Base-by-base conservation (phyloP, 2,888 invertebrate species). In the Alviniconcha strummeri region DNA sequence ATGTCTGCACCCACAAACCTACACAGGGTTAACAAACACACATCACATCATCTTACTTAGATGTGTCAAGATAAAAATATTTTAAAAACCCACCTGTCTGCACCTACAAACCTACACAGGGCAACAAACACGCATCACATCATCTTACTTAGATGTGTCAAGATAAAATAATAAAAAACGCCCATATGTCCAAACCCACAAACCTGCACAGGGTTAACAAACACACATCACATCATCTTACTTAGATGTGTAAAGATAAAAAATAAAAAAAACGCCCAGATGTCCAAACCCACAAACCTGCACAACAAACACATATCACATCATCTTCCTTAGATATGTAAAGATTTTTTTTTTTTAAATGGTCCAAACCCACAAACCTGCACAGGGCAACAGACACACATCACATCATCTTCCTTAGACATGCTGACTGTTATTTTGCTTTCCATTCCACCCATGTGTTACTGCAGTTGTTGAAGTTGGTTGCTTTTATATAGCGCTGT, bases 61-160 rank as follows among this genome's bases (percentile, higher is more conserved):
- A 36, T 36, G 1, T 36, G 36, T 36, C 0, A 36, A 36, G 36
- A 36, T 1, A 36, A 36, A 36, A 36, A 36, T 36, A 36, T 97
- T 95, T 93, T 98, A 98, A 11, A 98, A 98, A 99, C 96, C 96
- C 97, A 97, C 95, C 99, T 96, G 19, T 97, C 96, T 85, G 96
- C 97, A 55, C 96, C 97, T 19, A 98, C 96, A 94, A 98, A 98
- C 87, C 94, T 94, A 86, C 69, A 69, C 17, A n/a, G 15, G 17
- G 69, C 6, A 8, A 60, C 60, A 13, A 13, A 60, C 60, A 60
- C 36, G 36, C 36, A 36, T 36, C 36, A 36, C 36, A 36, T 36
- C 36, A 1, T 36, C 36, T 36, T 36, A 36, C 36, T 36, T 36
- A 36, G 36, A 36, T 36, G 1, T 36, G 36, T 36, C 0, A 36